Conservation (phyloP, 2,888 invertebrate species). For the Lapara coniferarum region DNA sequence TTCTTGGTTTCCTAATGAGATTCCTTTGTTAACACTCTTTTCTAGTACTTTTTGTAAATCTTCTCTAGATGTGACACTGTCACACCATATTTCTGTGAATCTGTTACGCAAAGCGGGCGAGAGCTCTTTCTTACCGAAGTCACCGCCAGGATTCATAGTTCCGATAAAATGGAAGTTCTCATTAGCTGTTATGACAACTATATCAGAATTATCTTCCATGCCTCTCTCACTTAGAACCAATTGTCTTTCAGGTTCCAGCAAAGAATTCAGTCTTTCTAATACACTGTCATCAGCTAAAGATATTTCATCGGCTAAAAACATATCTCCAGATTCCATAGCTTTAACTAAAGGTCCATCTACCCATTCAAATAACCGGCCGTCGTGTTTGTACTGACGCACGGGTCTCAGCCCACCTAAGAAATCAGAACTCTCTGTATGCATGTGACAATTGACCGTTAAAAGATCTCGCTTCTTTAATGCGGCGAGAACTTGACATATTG, state of each 20-base stretch:
- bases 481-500: slow-evolving; percentile 95
- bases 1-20: slow-evolving; percentile 81
- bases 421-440: slow-evolving; percentile 99
- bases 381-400: slow-evolving; percentile 86
- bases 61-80: slow-evolving; percentile 86
- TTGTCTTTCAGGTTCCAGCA: slow-evolving; percentile 96
- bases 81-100: slow-evolving; percentile 99
- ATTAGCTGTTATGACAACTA: slow-evolving; percentile 86
- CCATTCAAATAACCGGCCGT: slow-evolving; percentile 95
- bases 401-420: slow-evolving; percentile 98
- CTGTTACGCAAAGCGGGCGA: slow-evolving; percentile 98
- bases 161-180: slow-evolving; percentile 94
- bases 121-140: slow-evolving; percentile 99
- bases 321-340: slow-evolving; percentile 93
- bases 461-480: slow-evolving; percentile 86
- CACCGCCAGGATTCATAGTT: slow-evolving; percentile 99
- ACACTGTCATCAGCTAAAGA: slow-evolving; percentile 99
- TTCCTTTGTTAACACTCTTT: slow-evolving; percentile 87
- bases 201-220: slow-evolving; percentile 83
- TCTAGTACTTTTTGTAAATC: slow-evolving; percentile 92
- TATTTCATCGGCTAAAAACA: slow-evolving; percentile 99
- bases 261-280: slow-evolving; percentile 97
- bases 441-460: slow-evolving; percentile 97
- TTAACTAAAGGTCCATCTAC: slow-evolving; percentile 96
- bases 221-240: slow-evolving; percentile 96